A percentile compares a stretch with the other conserved stretches of the same genome.
Conservation (phyloP, 53 echinoderm and acorn worm species). For the Antedon mediterranea region DNA sequence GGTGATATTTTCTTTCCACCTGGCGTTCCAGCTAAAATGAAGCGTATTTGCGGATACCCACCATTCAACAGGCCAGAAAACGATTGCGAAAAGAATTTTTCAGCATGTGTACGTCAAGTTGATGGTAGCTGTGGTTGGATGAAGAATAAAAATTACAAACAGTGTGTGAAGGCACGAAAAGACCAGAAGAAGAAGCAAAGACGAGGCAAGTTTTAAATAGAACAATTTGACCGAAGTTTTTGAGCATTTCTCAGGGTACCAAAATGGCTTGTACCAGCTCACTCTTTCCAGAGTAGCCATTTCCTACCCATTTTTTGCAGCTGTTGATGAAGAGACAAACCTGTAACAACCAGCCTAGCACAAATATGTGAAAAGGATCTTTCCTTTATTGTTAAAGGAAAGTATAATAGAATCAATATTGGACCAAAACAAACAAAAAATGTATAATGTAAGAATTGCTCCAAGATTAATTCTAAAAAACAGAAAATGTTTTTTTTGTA, state of each 20-base stretch:
- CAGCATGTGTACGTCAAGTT: neutral
- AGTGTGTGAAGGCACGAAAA: neutral
- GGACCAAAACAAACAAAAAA: neutral
- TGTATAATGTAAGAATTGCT: neutral
- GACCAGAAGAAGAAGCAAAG: neutral
- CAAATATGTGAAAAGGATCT: neutral
- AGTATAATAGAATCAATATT: neutral
- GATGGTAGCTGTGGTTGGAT: neutral
- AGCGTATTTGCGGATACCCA: neutral
- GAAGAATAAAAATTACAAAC: neutral
- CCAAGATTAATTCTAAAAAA: neutral
- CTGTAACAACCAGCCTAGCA: neutral
- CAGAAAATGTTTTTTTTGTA: neutral
- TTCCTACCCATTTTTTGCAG: neutral
- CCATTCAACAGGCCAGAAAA: neutral
- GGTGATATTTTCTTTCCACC: neutral
- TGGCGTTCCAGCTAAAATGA: neutral
- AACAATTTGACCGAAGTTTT: neutral
- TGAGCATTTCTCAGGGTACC: neutral
- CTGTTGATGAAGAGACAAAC: neutral
- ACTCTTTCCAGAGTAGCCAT: neutral
- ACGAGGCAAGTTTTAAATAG: neutral
- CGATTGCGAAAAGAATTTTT: neutral
- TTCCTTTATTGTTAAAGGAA: neutral
- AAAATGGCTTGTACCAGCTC: neutral